These are phyloP conservation scores for Perca fluviatilis DNA, from an alignment of 2,113 vertebrate genomes.

Conservation along the genomic window DNA sequence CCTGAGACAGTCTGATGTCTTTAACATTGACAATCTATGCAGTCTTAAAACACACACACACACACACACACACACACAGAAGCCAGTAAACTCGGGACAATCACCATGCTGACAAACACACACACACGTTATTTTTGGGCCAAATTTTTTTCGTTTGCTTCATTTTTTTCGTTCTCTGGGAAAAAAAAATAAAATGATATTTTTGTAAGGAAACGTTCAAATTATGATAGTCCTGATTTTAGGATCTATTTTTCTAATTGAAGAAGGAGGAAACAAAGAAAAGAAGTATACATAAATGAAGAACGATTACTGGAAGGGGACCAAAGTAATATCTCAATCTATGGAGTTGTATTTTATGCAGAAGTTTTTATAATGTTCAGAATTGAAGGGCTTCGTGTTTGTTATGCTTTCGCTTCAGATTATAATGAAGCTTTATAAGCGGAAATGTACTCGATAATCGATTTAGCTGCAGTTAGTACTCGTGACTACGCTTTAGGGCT, in stretches of 20 bases:
- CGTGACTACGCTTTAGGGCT: conserved; percentile 69
- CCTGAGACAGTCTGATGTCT: conserved; percentile 32
- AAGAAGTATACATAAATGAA: conserved; percentile 68
- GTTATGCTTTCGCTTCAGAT: conserved; percentile 67
- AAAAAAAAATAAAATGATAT: conserved; percentile 75
- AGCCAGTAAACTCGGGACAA: conserved; percentile 68
- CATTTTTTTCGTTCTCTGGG: conserved; percentile 73
- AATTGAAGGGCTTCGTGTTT: conserved; percentile 76
- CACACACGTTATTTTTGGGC: conserved; percentile 48
- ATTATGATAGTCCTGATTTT: conserved; percentile 65
- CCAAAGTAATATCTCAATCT: conserved; percentile 80
- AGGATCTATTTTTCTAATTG: conserved; percentile 86
- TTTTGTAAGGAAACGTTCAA: conserved; percentile 84
- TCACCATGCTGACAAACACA: conserved; percentile 66
- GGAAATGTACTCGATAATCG: conserved; percentile 68
- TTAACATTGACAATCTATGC: conserved; percentile 76
- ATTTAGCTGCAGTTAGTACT: conserved; percentile 70
- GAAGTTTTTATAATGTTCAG: conserved; percentile 78
- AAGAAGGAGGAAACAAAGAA: conserved; percentile 60
- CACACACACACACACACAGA: conserved; percentile 27
- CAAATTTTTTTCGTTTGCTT: conserved; percentile 59
- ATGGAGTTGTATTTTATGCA: conserved; percentile 81
- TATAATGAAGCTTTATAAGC: conserved; percentile 70
- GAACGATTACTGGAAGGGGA: conserved; percentile 79
- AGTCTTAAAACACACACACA: conserved; percentile 41